These are phyloP conservation scores for Xerus rutilus DNA, from an alignment of 2,797 vertebrate species.

Conservation along the genomic window DNA sequence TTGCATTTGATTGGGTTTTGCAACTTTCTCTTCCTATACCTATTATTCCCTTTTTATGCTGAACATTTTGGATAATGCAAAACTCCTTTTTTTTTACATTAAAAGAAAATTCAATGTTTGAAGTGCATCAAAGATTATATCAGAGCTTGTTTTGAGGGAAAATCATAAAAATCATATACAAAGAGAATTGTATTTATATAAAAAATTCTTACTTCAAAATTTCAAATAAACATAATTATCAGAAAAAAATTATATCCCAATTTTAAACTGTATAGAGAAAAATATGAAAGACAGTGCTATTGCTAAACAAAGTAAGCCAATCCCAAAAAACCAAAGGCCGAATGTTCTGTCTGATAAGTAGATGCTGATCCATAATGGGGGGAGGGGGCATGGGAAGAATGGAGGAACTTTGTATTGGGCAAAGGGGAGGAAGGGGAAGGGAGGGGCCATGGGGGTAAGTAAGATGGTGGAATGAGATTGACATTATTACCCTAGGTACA, in stretches of 20 bases:
- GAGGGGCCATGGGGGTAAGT: too few species aligned
- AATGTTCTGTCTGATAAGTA: too few species aligned
- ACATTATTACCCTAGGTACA: too few species aligned
- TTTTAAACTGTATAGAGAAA: not conserved
- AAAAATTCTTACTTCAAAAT: not conserved
- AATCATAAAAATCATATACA: not conserved
- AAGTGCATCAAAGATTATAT: not conserved
- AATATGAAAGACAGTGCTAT: not conserved
- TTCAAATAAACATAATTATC: not conserved
- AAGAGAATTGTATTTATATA: not conserved
- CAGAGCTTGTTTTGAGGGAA: not conserved
- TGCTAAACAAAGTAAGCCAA: too few species aligned
- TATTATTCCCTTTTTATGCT: not conserved
- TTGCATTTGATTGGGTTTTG: not conserved
- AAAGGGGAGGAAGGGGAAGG: too few species aligned
- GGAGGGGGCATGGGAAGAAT: too few species aligned
- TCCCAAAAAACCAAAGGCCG: too few species aligned
- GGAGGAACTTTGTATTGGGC: too few species aligned
- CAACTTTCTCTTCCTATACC: not conserved
- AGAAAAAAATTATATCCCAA: not conserved
- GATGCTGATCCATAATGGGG: too few species aligned
- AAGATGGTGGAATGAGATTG: too few species aligned
- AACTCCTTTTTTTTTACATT: not conserved
- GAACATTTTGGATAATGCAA: not conserved
- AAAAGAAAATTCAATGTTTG: conserved; percentile 6